Base-by-base conservation (phyloP, 2,797 vertebrate genomes). In the Hozukius guyotensis region DNA sequence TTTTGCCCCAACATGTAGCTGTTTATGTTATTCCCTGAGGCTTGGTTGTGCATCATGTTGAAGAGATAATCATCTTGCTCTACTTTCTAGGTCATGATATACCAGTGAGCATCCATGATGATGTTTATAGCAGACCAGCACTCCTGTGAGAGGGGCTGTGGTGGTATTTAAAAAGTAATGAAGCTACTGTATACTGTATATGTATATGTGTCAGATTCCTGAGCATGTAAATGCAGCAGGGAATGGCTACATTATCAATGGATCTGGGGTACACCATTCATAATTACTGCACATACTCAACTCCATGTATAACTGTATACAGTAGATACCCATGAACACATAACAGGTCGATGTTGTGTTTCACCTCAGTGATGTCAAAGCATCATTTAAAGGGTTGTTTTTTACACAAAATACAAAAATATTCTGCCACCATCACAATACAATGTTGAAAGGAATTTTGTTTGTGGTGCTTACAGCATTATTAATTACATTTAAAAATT, bases 41-140 rank as follows among this genome's bases (percentile, higher is more conserved):
- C 77, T 61, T 7, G n/a, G 32, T 46, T 49, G 20, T 29, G 65
- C 59, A 29, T 75, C 64, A 66, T 69, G 25, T 67, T 61, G 52
- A 38, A 67, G 53, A 73, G 61, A 75, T 60, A 59, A 74, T 82
- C 52, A 68, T 81, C 42, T 32, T 57, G 32, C 25, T 67, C 70
- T 77, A 29, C 72, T 88, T 90, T 87, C 52, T 81, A 59, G 83
- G 67, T 86, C 77, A 72, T 69, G 42, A 46, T 24, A 72, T 75
- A 73, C 74, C n/a, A 78, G 53, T 7, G 18, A 70, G 31, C n/a
- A 24, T 72, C 22, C 53, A 20, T 57, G 27, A 75, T 70, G 77
- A 32, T 31, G 49, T 66, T 76, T 42, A 67, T 36, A 70, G 52
- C 3, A n/a, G 36, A 52, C 24, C 11, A 18, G 2, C 10, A 13